These are phyloP conservation scores for Zosterops borbonicus DNA, from an alignment of 2,113 vertebrate species.

Conservation along the genomic window DNA sequence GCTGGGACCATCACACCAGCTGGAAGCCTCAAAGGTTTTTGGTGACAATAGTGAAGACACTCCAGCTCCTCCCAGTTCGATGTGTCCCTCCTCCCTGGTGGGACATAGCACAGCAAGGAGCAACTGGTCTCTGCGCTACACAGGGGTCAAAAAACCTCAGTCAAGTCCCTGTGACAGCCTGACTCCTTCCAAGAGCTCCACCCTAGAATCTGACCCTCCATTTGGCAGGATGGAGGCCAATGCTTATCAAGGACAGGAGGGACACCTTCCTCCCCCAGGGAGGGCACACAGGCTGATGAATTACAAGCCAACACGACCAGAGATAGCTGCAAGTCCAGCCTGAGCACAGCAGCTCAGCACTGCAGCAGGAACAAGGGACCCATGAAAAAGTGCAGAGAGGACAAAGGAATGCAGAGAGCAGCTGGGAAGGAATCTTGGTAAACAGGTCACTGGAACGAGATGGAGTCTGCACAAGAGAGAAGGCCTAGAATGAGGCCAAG, in stretches of 20 bases:
- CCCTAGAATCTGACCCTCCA: accelerated
- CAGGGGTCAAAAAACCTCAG: not conserved
- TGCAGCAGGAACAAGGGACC: not conserved
- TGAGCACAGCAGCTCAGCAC: accelerated
- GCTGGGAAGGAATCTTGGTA: not conserved
- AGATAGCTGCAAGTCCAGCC: accelerated
- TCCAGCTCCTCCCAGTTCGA: too few species aligned
- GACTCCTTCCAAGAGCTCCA: not conserved
- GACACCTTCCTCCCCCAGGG: accelerated
- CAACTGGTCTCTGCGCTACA: not conserved
- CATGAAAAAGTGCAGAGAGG: not conserved
- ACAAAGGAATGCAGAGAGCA: not conserved
- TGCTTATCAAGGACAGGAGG: accelerated
- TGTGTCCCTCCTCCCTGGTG: not conserved
- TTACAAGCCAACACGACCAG: not conserved
- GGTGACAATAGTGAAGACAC: not conserved
- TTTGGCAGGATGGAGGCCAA: not conserved
- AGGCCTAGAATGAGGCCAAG: not conserved
- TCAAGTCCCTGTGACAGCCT: not conserved
- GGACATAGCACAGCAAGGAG: accelerated
- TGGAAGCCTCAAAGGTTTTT: not conserved
- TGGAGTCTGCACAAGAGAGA: not conserved
- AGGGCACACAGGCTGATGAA: not conserved
- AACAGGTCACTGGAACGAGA: not conserved
- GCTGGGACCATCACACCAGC: accelerated